Conservation (phyloP, 1,140 invertebrate species). For the Grapholita molesta region DNA sequence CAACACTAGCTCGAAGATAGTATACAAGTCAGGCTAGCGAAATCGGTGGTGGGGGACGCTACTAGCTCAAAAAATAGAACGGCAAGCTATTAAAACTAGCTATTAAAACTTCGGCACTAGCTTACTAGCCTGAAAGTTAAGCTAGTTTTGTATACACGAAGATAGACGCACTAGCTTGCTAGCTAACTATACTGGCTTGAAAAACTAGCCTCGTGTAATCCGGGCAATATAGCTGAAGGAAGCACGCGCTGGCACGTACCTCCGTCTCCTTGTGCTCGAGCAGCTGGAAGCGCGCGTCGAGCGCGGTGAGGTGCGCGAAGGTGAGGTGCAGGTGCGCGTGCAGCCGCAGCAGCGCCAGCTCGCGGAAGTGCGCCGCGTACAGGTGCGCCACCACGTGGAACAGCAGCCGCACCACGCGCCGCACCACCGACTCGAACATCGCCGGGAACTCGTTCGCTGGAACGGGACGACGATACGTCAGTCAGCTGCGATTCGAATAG, state of each 20-base stretch:
- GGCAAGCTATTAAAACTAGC: too few species aligned
- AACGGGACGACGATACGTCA: constrained; percentile 43
- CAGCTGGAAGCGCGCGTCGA: constrained; percentile 91
- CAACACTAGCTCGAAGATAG: too few species aligned
- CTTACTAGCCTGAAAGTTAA: too few species aligned
- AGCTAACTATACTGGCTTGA: too few species aligned
- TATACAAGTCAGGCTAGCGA: too few species aligned
- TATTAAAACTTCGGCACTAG: too few species aligned
- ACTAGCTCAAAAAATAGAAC: too few species aligned
- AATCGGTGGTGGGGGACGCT: too few species aligned
- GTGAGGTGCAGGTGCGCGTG: constrained; percentile 97
- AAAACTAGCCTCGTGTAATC: too few species aligned
- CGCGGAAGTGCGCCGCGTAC: constrained; percentile 98
- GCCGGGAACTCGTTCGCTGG: constrained; percentile 96
- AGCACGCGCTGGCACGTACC: constrained; percentile 73
- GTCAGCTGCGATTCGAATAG: neutral
- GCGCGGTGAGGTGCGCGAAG: constrained; percentile 96
- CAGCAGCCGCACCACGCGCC: constrained; percentile 96
- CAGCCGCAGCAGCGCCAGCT: constrained; percentile 93
- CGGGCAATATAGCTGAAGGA: too few species aligned
- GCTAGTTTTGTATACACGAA: too few species aligned
- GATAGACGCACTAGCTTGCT: too few species aligned
- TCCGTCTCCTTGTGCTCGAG: constrained; percentile 98
- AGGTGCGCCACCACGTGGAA: constrained; percentile 99
- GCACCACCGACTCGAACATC: constrained; percentile 95